These are phyloP conservation scores for Crotalus helleri DNA, from an alignment of 2,113 vertebrate genomes.

Conservation along the genomic window DNA sequence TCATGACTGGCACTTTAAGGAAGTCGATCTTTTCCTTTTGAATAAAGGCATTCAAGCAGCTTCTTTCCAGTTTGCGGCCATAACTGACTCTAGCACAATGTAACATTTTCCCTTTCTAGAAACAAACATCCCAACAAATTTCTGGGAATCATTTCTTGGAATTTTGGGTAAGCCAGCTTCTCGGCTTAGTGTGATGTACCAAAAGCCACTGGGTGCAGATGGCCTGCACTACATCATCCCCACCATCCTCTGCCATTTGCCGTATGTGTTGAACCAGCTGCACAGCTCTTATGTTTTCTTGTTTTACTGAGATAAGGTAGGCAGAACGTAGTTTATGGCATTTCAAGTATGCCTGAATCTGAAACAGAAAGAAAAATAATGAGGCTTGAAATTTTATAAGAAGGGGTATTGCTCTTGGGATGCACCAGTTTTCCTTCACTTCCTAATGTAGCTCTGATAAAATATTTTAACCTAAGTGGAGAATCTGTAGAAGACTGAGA, in stretches of 20 bases:
- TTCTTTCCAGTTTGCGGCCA: neutral
- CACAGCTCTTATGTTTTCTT: conserved; percentile 77
- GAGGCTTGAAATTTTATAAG: neutral
- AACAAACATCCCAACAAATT: neutral
- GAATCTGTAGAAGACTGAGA: neutral
- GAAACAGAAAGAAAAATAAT: neutral
- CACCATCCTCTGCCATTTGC: conserved; percentile 74
- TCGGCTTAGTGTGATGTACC: conserved; percentile 73
- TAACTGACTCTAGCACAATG: neutral
- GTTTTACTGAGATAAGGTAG: conserved; percentile 89
- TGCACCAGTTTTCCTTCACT: neutral
- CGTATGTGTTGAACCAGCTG: conserved; percentile 84
- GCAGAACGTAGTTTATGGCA: conserved; percentile 90
- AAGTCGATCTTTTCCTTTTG: conserved; percentile 49
- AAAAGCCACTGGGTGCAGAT: conserved; percentile 94
- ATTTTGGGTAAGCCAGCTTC: conserved; percentile 52
- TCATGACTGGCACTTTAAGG: conserved; percentile 70
- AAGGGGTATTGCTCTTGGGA: neutral
- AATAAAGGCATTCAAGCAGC: conserved; percentile 39
- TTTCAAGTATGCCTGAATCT: conserved; percentile 89
- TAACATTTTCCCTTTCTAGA: neutral
- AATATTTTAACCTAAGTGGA: neutral
- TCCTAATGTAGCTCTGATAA: neutral
- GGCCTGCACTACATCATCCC: conserved; percentile 84
- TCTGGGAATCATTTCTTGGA: conserved; percentile 55